Evolutionary conservation across 1,140 invertebrate genomes (phyloP), one percentile per base, ranked within the genome.

Genomic region (Lordiphosa collinella): DNA sequence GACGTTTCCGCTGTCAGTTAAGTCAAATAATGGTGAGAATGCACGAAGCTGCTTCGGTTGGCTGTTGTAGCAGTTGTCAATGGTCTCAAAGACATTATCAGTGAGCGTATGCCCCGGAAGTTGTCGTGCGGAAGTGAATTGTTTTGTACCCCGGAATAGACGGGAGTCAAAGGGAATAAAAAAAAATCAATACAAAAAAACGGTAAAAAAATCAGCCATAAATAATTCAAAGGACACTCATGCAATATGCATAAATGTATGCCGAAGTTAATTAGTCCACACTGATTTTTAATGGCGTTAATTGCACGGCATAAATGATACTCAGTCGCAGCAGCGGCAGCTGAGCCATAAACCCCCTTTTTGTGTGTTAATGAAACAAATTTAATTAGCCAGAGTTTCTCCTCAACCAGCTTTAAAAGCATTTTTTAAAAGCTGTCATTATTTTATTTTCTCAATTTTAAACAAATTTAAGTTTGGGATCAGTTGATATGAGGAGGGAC

Each of bases 201-300:
- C 16, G 25, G 16, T 55, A n/a, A n/a, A 29, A 25, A 54, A 71
- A 37, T 43, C 37, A 40, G 36, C 38, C 34, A 67, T 67, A 40
- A 67, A 68, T 53, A 60, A 68, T 43, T 48, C 31, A 22, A 10
- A 36, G 60, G 40, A 49, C 48, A 60, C 31, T 67, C 63, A 67
- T 69, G 56, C 48, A 69, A 68, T 60, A 48, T 68, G 25, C 38
- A 68, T 68, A 50, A 55, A 48, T 62, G 36, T 56, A 55, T 50
- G 69, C 35, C 44, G 37, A 36, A 76, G 66, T 82, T 82, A 82
- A 82, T 82, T 82, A 82, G 55, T 67, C 56, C 56, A 49, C 71
- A 55, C 37, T 44, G 71, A 72, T 61, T 84, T 75, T 82, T 61
- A 82, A 84, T 76, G 58, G 67, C 71, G 67, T 82, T 82, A 78